Conservation (phyloP, 1,140 invertebrate species). For the Tetramorium parvispinum region DNA sequence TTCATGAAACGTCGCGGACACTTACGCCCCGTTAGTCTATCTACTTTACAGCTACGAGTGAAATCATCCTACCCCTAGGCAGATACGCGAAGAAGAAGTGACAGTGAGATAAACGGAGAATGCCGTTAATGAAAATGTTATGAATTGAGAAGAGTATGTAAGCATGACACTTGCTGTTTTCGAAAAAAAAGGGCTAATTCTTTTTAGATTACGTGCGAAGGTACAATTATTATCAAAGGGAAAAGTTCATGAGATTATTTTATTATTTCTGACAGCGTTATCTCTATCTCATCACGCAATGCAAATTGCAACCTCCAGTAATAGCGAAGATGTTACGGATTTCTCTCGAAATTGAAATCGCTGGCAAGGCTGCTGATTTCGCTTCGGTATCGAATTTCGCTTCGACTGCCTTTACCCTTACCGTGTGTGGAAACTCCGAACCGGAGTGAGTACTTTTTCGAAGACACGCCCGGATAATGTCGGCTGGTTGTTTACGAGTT, state of each 20-base stretch:
- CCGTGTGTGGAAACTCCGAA: constrained; percentile 1
- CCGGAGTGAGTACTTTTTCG: constrained; percentile 50
- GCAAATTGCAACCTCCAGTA: not conserved
- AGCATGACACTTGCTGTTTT: not conserved
- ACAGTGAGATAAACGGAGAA: not conserved
- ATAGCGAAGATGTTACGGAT: not conserved
- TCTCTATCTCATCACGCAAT: not conserved
- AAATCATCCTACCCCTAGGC: constrained; percentile 1
- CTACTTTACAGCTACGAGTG: not conserved
- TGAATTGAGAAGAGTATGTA: not conserved
- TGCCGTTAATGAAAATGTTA: not conserved
- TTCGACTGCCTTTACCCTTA: constrained; percentile 1
- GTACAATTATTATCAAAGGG: not conserved
- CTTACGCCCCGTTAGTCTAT: constrained; percentile 45
- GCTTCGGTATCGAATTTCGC: constrained; percentile 39
- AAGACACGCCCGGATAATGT: constrained; percentile 51
- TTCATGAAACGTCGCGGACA: constrained; percentile 57
- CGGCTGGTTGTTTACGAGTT: constrained; percentile 53
- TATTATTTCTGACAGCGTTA: not conserved
- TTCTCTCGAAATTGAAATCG: constrained; percentile 42
- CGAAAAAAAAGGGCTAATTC: not conserved
- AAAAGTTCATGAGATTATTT: not conserved
- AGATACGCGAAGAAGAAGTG: not conserved
- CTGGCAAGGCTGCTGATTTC: constrained; percentile 6
- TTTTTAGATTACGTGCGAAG: not conserved